Evolutionary conservation across 1,140 invertebrate species (phyloP).

Genomic region (Hycleus phaleratus): DNA sequence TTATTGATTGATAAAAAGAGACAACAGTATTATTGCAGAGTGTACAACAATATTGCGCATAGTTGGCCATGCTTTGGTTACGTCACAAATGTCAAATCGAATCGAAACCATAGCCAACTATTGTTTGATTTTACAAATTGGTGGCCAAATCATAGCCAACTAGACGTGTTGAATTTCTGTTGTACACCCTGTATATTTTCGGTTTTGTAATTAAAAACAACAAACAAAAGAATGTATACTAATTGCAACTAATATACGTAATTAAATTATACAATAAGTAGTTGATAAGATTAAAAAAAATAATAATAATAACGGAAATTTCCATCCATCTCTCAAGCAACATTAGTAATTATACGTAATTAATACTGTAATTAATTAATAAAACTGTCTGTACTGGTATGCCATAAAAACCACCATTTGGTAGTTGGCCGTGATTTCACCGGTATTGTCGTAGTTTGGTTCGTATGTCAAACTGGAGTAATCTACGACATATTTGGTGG

Average conservation of each 20-base stretch:
- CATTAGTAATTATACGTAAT: conserved; percentile 21
- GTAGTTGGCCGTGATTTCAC: conserved; percentile 13
- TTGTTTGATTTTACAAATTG: neutral
- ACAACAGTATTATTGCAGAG: too few relatives aligned
- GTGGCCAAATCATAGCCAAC: neutral
- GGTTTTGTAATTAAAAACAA: neutral
- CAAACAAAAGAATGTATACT: conserved; percentile 32
- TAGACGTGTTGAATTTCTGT: neutral
- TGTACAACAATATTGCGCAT: neutral
- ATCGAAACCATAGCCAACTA: neutral
- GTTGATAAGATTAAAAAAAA: conserved; percentile 13
- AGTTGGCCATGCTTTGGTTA: neutral
- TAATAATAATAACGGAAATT: conserved; percentile 21
- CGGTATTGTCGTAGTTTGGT: neutral
- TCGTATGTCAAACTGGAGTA: too few relatives aligned
- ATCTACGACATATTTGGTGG: too few relatives aligned
- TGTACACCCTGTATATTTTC: neutral
- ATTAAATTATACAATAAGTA: conserved; percentile 40
- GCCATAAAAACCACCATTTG: neutral
- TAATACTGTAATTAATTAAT: neutral
- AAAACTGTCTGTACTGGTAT: too few relatives aligned
- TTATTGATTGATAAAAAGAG: too few relatives aligned
- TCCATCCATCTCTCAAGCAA: conserved; percentile 29
- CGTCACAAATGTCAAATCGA: neutral
- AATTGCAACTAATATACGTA: conserved; percentile 40